Percentiles rank a stretch among this genome's conserved stretches.
These are phyloP conservation scores for Balearica regulorum DNA, from an alignment of 2,797 vertebrate species.

Conservation along the genomic window DNA sequence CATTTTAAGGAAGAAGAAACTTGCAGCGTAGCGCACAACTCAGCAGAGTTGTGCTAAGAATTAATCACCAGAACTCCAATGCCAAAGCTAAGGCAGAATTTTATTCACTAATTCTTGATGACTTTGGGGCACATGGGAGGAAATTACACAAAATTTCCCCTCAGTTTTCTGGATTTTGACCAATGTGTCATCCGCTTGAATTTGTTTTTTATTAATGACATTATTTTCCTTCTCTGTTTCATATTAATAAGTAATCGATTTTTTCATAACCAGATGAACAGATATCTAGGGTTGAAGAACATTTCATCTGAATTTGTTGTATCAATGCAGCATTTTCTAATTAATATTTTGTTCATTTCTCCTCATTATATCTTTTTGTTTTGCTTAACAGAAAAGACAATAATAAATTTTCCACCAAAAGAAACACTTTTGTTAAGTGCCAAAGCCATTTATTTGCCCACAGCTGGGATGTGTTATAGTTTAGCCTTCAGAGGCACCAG, in stretches of 20 bases:
- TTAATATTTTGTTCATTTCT: constrained; percentile 33
- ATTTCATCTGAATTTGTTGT: neutral
- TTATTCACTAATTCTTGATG: neutral
- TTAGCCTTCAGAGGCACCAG: neutral
- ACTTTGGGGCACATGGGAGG: neutral
- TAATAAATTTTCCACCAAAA: constrained; percentile 11
- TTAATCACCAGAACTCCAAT: neutral
- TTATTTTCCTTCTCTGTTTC: neutral
- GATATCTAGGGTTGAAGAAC: neutral
- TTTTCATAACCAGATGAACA: neutral
- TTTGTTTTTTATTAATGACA: neutral
- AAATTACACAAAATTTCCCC: neutral
- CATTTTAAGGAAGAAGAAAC: neutral
- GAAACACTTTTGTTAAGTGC: neutral
- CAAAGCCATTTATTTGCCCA: constrained; percentile 43
- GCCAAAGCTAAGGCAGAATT: neutral
- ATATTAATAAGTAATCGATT: neutral
- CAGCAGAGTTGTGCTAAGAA: neutral
- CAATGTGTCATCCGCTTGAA: neutral
- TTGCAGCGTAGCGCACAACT: neutral
- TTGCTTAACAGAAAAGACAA: neutral
- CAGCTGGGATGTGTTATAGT: constrained; percentile 5
- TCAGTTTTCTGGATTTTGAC: neutral
- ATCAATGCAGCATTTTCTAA: neutral
- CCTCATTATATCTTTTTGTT: constrained; percentile 6